Base-by-base conservation (phyloP, 2,888 invertebrate genomes). In the Liodrosophila aerea region DNA sequence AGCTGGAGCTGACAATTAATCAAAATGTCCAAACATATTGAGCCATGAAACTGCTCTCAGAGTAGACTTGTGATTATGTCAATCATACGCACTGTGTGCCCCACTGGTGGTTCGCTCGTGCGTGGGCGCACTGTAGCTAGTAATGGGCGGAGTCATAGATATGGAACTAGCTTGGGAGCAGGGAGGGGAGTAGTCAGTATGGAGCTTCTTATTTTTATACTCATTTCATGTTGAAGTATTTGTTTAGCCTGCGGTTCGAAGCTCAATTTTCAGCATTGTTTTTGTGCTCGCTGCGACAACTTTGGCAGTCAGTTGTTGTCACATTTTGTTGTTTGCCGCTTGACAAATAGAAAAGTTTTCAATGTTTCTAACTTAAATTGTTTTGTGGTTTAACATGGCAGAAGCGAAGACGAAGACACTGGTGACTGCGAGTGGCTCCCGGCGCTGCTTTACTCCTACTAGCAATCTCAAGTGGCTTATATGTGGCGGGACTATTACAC, bases 301-400 rank as follows among this genome's bases (percentile, higher is more conserved):
- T 76, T 76, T 73, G 40, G 57, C 49, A 49, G 60, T 40, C 41
- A 37, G 43, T 58, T 60, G 49, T 71, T 78, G 66, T 44, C 64
- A 64, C 39, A 54, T 49, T 22, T 49, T 45, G 57, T 57, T 76
- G 49, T 44, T 63, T 47, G 47, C 53, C 33, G 62, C 46, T 47
- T 54, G 57, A 58, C 86, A 81, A 84, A 84, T 84, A 81, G 71
- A 76, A 81, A 81, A 86, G 66, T 86, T 81, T 76, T 44, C 66
- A 81, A 61, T 80, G 80, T 76, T 78, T 62, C 72, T 53, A 84
- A 84, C 86, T 86, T 86, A 84, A 86, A 84, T 81, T 84, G 81
- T 86, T 86, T 86, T 76, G 86, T 72, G 86, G 81, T 72, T 72
- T 69, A 83, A 78, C 84, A 77, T 80, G 68, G 61, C 63, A 70